These are phyloP conservation scores for Gymnosoma rotundatum DNA, from an alignment of 2,888 invertebrate species.

Conservation along the genomic window DNA sequence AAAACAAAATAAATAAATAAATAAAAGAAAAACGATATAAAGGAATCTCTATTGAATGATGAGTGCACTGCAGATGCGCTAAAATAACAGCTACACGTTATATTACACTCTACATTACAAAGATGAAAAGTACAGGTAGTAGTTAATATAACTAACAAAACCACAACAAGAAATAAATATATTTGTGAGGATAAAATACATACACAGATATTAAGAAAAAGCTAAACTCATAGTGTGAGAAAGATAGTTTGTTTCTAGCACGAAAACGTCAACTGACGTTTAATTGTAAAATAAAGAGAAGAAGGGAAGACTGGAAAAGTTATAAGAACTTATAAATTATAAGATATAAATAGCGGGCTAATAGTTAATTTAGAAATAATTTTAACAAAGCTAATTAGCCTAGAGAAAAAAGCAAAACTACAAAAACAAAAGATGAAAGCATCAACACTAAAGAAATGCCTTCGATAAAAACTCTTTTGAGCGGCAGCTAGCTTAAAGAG, in stretches of 20 bases:
- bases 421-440: too few species aligned
- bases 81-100: constrained; percentile 62
- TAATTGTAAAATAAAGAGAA: neutral
- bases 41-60: constrained; percentile 57
- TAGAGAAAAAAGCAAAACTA: neutral
- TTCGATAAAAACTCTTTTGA: too few species aligned
- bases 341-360: too few species aligned
- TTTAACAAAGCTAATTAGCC: neutral
- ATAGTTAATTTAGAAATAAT: too few species aligned
- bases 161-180: neutral
- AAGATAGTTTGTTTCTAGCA: constrained; percentile 62
- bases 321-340: too few species aligned
- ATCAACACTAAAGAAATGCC: too few species aligned
- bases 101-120: constrained; percentile 44
- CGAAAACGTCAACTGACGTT: constrained; percentile 65
- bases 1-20: constrained; percentile 30
- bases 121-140: constrained; percentile 52
- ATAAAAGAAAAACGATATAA: constrained; percentile 40
- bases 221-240: constrained; percentile 36
- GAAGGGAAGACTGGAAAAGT: neutral
- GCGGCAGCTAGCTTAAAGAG: too few species aligned
- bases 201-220: neutral
- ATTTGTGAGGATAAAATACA: neutral
- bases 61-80: constrained; percentile 62
- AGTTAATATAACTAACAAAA: neutral